Conservation (phyloP, 2,797 vertebrate species). For the Adelosebastes latens region DNA sequence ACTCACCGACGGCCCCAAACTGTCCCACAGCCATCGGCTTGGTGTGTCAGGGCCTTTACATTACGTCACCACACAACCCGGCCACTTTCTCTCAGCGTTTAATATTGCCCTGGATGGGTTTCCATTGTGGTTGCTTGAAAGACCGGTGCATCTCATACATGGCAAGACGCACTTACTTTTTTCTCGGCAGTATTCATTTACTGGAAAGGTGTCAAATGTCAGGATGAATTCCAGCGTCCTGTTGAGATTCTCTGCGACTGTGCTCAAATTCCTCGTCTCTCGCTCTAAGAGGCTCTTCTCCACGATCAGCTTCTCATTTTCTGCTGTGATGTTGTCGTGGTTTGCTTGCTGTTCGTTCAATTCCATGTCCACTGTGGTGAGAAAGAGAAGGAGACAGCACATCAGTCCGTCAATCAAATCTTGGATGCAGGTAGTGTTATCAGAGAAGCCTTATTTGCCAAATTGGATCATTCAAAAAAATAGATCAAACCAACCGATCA, state of each 20-base stretch:
- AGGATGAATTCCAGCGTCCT: constrained; percentile 33
- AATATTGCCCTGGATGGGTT: too few species aligned
- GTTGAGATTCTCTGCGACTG: constrained; percentile 18
- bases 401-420: not conserved
- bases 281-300: not conserved
- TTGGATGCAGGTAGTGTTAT: not conserved
- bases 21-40: too few species aligned
- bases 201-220: constrained; percentile 32
- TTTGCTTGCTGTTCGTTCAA: not conserved
- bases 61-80: too few species aligned
- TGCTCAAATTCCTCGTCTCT: not conserved
- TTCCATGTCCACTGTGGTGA: accelerated
- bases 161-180: constrained; percentile 14
- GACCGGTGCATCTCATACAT: not conserved
- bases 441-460: not conserved
- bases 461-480: not conserved
- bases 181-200: constrained; percentile 29
- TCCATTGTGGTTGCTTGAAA: too few species aligned
- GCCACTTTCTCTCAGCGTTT: too few species aligned
- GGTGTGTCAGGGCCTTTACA: too few species aligned
- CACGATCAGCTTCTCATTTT: not conserved
- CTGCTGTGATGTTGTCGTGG: not conserved
- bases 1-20: too few species aligned
- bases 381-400: not conserved
- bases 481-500: not conserved